These are phyloP conservation scores for Aurelia sp. DNA, from an alignment of 30 jellyfish, hydroid and myxozoan species.

Conservation along the genomic window DNA sequence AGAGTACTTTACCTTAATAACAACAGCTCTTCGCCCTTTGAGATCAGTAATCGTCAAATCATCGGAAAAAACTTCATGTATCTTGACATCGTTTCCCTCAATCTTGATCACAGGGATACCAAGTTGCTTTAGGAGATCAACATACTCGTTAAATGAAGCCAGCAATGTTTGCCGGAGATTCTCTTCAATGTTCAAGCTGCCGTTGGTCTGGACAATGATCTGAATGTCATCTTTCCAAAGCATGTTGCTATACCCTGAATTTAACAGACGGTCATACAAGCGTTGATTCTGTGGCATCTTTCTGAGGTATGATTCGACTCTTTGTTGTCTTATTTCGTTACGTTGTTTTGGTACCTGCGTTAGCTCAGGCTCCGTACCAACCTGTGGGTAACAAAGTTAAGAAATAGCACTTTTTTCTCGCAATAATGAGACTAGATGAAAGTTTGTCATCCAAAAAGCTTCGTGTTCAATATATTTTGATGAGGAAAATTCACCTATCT, in stretches of 20 bases:
- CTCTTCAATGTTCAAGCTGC: conserved; percentile 73
- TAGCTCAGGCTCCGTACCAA: no score
- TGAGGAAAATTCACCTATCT: no score
- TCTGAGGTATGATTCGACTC: conserved; percentile 9
- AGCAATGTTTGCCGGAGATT: conserved; percentile 73
- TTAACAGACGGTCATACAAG: conserved; percentile 19
- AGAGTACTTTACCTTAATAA: conserved; percentile 47
- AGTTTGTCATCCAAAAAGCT: no score
- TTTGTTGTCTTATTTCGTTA: background rate
- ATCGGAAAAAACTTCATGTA: conserved; percentile 74
- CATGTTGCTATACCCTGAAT: conserved; percentile 40
- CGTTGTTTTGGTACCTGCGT: no score
- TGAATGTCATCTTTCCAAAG: conserved; percentile 52
- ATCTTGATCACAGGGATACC: conserved; percentile 48
- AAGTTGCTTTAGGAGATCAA: conserved; percentile 56
- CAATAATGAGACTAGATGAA: no score
- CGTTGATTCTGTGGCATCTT: conserved; percentile 46
- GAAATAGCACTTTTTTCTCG: no score
- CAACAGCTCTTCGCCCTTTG: conserved; percentile 85
- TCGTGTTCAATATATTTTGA: no score
- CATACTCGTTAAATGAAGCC: conserved; percentile 63
- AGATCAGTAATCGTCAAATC: conserved; percentile 68
- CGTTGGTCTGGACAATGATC: conserved; percentile 61
- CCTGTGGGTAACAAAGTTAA: no score
- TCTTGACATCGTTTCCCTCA: conserved; percentile 58